phyloP scores from a whole-genome alignment of 2,797 vertebrate species.

The Onychomys torridus region DNA sequence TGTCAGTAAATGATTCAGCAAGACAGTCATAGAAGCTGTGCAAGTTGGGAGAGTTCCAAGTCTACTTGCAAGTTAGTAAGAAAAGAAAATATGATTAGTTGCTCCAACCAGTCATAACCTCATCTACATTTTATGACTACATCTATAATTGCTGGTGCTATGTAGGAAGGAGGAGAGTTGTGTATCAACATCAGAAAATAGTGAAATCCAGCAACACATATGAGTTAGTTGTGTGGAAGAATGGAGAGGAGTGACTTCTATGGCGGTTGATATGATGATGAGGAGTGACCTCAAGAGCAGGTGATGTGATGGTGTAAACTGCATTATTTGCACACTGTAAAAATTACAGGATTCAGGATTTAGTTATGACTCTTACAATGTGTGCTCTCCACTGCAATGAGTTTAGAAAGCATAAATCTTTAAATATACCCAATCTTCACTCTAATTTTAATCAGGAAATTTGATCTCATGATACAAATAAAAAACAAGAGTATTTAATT shows the following conservation, averaged over 20 bases:
- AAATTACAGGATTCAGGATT: conserved; percentile 13
- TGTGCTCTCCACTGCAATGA: neutral
- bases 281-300: neutral
- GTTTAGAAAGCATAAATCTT: conserved; percentile 58
- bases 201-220: neutral
- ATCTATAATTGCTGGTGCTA: neutral
- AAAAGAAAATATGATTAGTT: neutral
- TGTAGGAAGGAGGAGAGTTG: neutral
- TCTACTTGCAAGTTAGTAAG: neutral
- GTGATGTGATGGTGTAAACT: neutral
- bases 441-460: conserved; percentile 72
- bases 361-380: neutral
- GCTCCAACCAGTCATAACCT: neutral
- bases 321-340: neutral
- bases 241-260: neutral
- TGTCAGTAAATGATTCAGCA: neutral
- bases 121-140: neutral
- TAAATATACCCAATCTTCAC: conserved; percentile 43
- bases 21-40: neutral
- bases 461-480: conserved; percentile 69
- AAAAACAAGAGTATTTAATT: conserved; percentile 73
- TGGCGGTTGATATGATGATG: neutral
- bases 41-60: neutral
- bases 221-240: neutral
- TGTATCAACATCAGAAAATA: neutral